Evolutionary conservation across 2,888 invertebrate genomes (phyloP).

Genomic region (Acanthosepion pharaonis): DNA sequence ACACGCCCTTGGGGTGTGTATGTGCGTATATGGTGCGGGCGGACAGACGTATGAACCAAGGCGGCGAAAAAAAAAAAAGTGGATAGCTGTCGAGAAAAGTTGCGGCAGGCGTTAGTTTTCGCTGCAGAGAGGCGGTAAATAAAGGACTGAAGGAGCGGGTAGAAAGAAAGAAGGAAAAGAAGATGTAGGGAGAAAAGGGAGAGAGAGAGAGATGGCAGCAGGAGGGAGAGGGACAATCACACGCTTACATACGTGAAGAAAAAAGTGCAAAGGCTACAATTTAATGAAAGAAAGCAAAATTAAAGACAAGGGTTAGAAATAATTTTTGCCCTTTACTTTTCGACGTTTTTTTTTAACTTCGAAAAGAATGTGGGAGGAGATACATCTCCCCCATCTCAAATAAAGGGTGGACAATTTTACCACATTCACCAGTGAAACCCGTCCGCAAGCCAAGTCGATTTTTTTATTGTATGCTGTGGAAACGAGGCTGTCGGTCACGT

Average conservation of each 20-base stretch:
- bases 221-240: background rate
- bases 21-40: background rate
- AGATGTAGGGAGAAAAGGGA: background rate
- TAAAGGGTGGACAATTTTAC: background rate
- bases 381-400: background rate
- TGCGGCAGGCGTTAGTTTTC: background rate
- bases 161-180: background rate
- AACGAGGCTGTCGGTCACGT: conserved; percentile 12
- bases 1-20: conserved; percentile 13
- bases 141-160: background rate
- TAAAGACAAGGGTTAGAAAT: background rate
- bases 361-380: background rate
- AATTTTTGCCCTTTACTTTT: background rate
- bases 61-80: background rate
- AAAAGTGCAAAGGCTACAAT: background rate
- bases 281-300: background rate
- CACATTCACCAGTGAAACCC: conserved; percentile 33
- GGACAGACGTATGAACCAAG: background rate
- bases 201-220: background rate
- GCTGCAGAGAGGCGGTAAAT: background rate
- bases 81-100: background rate
- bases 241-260: background rate
- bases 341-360: background rate
- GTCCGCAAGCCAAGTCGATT: background rate
- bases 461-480: background rate